Evolutionary conservation across 1,140 invertebrate species (phyloP).

Genomic region (Calycopis cecrops): DNA sequence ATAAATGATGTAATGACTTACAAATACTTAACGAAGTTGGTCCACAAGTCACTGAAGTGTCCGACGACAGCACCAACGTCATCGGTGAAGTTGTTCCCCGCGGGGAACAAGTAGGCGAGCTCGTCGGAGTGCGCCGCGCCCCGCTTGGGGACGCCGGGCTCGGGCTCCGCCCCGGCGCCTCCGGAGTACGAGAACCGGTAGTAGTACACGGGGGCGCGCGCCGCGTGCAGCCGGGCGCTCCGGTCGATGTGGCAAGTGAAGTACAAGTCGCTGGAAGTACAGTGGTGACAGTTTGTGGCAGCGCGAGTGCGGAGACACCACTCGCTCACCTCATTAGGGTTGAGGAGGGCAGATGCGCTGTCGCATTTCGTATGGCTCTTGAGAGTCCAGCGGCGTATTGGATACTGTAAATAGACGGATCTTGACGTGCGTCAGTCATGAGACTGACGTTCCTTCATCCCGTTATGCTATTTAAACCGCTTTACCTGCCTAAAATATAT

Average conservation of each 20-base stretch:
- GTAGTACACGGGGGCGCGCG: conserved; percentile 39
- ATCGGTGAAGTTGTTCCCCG: conserved; percentile 27
- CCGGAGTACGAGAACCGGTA: conserved; percentile 54
- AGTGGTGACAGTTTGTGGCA: too few species aligned
- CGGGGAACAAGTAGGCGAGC: conserved; percentile 49
- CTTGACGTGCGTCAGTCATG: too few species aligned
- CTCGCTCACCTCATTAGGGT: too few species aligned
- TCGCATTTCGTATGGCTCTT: too few species aligned
- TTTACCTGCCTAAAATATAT: too few species aligned
- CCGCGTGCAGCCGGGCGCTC: conserved; percentile 41
- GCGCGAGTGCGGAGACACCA: too few species aligned
- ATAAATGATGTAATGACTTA: too few species aligned
- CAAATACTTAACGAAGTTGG: conserved; percentile 59
- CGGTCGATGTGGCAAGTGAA: conserved; percentile 50
- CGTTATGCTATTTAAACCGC: too few species aligned
- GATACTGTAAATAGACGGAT: too few species aligned
- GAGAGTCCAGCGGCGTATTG: too few species aligned
- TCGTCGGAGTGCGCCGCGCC: conserved; percentile 62
- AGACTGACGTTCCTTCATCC: too few species aligned
- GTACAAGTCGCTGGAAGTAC: conserved; percentile 49
- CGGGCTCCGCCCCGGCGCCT: conserved; percentile 36
- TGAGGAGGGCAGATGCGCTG: too few species aligned
- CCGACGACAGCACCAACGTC: conserved; percentile 40
- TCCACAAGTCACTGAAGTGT: conserved; percentile 44
- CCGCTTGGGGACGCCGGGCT: conserved; percentile 34